These are phyloP conservation scores for Aricia agestis DNA, from an alignment of 1,140 invertebrate genomes.

Conservation along the genomic window DNA sequence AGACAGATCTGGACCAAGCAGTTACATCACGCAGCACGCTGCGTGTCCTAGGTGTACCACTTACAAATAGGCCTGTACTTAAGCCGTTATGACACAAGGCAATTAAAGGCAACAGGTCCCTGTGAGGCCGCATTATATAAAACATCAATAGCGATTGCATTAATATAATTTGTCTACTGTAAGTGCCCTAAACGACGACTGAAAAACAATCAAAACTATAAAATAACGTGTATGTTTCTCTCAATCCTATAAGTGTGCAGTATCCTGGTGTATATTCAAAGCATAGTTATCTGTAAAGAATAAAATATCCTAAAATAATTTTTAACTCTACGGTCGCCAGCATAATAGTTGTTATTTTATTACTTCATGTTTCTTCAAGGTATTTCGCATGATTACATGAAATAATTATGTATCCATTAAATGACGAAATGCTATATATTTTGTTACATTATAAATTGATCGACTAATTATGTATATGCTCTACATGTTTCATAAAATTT, in stretches of 20 bases:
- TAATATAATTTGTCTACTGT: neutral
- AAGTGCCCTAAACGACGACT: too few species aligned
- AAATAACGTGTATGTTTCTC: too few species aligned
- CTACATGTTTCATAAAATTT: constrained; percentile 14
- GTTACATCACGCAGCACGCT: neutral
- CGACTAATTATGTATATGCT: constrained; percentile 10
- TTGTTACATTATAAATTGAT: constrained; percentile 12
- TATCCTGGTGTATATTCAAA: too few species aligned
- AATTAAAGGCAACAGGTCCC: constrained; percentile 14
- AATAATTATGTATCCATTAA: constrained; percentile 3
- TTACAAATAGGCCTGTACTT: constrained; percentile 2
- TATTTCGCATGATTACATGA: neutral
- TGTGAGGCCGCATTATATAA: constrained; percentile 6
- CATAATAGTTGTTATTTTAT: neutral
- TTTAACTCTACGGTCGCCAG: neutral
- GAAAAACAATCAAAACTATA: too few species aligned
- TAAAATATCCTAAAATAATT: too few species aligned
- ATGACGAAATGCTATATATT: constrained; percentile 12
- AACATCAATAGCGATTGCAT: constrained; percentile 6
- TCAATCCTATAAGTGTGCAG: too few species aligned
- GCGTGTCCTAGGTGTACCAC: constrained; percentile 1
- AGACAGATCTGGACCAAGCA: constrained; percentile 5
- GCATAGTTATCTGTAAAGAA: too few species aligned
- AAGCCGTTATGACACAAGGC: constrained; percentile 4
- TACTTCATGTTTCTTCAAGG: constrained; percentile 5